Conservation (phyloP, 1,140 invertebrate species). For the Macrobrachium rosenbergii region DNA sequence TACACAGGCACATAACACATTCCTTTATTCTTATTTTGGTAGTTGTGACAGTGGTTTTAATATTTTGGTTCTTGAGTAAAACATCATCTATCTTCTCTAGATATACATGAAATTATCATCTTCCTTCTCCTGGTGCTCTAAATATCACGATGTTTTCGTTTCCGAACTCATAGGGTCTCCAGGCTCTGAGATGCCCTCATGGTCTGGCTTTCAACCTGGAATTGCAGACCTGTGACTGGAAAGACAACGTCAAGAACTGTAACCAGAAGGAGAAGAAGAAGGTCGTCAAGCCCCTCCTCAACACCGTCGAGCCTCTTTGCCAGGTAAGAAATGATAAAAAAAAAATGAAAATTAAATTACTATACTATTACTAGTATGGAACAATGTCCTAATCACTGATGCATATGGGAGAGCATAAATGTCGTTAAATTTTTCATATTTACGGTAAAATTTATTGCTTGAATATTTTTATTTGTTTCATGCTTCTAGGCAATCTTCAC, state of each 20-base stretch:
- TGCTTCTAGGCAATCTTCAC: too few relatives aligned
- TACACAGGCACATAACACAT: too few relatives aligned
- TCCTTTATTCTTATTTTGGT: too few relatives aligned
- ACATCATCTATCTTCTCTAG: too few relatives aligned
- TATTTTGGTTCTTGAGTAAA: too few relatives aligned
- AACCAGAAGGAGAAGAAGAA: constrained; percentile 91
- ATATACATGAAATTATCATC: neutral
- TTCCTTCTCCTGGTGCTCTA: neutral
- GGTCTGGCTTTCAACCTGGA: constrained; percentile 95
- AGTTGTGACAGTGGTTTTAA: too few relatives aligned
- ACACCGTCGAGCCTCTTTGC: constrained; percentile 92
- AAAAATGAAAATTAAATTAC: neutral
- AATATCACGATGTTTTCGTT: neutral
- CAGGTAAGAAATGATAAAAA: constrained; percentile 59
- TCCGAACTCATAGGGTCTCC: constrained; percentile 79
- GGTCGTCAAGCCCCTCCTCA: constrained; percentile 88
- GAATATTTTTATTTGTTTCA: too few relatives aligned
- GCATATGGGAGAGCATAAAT: neutral
- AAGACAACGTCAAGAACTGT: constrained; percentile 93
- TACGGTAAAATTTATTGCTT: too few relatives aligned
- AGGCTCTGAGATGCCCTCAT: constrained; percentile 92
- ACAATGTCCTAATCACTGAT: neutral
- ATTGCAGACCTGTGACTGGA: constrained; percentile 97
- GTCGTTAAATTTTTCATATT: too few relatives aligned
- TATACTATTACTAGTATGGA: neutral